Percentiles rank a stretch among this genome's conserved stretches.
Conservation (phyloP, 2,888 invertebrate genomes). For the Cryptus armator region DNA sequence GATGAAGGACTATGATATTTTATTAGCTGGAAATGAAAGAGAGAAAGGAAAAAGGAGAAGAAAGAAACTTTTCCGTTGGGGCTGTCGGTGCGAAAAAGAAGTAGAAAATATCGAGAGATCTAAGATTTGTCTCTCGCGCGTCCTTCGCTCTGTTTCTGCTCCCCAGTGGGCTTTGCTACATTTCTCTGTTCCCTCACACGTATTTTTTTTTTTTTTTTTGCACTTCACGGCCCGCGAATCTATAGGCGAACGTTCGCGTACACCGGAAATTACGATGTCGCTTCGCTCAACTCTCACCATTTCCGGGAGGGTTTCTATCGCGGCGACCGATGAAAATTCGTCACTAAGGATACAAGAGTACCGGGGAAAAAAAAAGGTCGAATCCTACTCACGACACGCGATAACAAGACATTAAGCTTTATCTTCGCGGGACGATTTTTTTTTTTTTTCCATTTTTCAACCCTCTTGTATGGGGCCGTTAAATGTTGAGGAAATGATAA, state of each 20-base stretch:
- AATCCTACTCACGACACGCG: conserved; percentile 46
- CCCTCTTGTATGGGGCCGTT: neutral
- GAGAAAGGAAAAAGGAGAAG: neutral
- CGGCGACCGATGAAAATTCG: conserved; percentile 47
- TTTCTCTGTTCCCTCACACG: neutral
- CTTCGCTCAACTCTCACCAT: conserved; percentile 45
- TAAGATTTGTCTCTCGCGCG: conserved; percentile 41
- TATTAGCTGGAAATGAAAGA: conserved; percentile 13
- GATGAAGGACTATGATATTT: conserved; percentile 13
- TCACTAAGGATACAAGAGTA: conserved; percentile 7
- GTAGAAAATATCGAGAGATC: conserved; percentile 19
- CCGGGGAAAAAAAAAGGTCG: neutral
- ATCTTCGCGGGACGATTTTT: conserved; percentile 9
- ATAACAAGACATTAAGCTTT: conserved; percentile 58
- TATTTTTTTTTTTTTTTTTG: neutral
- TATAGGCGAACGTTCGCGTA: conserved; percentile 2
- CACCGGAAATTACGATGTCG: conserved; percentile 64
- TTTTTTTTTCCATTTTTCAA: conserved; percentile 6
- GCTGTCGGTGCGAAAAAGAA: conserved; percentile 6
- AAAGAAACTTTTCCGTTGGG: neutral
- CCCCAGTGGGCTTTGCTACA: neutral
- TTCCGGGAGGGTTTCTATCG: conserved; percentile 23
- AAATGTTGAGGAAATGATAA: neutral
- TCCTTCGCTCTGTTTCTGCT: conserved; percentile 24
- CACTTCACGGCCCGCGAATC: neutral